These are phyloP conservation scores for Sinohyriopsis cumingii DNA, from an alignment of 2,888 invertebrate genomes.

Conservation along the genomic window DNA sequence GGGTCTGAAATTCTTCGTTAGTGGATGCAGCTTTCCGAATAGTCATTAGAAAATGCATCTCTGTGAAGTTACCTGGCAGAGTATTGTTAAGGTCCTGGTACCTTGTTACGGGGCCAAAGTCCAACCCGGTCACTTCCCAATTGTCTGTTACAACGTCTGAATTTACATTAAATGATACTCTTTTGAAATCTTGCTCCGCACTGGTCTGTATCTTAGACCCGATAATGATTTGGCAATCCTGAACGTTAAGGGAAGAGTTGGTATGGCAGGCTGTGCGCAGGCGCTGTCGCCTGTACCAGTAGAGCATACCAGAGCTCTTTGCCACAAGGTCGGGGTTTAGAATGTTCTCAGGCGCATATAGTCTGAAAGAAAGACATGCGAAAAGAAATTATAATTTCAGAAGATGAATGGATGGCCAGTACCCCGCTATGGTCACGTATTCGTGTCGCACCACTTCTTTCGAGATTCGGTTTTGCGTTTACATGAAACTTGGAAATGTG, in stretches of 20 bases:
- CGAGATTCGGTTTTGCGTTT: too few relatives aligned
- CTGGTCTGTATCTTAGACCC: constrained; percentile 19
- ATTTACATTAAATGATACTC: too few relatives aligned
- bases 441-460: too few relatives aligned
- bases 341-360: constrained; percentile 4
- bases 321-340: constrained; percentile 12
- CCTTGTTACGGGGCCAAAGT: too few relatives aligned
- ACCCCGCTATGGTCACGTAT: background rate
- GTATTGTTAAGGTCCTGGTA: too few relatives aligned
- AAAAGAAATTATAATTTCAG: background rate
- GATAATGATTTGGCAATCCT: constrained; percentile 13
- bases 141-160: too few relatives aligned
- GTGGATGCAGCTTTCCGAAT: too few relatives aligned
- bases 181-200: constrained; percentile 15
- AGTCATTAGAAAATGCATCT: too few relatives aligned
- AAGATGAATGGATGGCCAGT: background rate
- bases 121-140: too few relatives aligned
- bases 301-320: constrained; percentile 13
- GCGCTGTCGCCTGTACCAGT: constrained; percentile 18
- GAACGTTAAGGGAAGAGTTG: constrained; percentile 2
- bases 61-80: too few relatives aligned
- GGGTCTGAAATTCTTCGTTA: too few relatives aligned
- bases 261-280: constrained; percentile 20
- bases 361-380: constrained; percentile 5
- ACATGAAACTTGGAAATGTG: too few relatives aligned